Conservation (phyloP, 2,797 vertebrate species). For the Nothura maculosa region DNA sequence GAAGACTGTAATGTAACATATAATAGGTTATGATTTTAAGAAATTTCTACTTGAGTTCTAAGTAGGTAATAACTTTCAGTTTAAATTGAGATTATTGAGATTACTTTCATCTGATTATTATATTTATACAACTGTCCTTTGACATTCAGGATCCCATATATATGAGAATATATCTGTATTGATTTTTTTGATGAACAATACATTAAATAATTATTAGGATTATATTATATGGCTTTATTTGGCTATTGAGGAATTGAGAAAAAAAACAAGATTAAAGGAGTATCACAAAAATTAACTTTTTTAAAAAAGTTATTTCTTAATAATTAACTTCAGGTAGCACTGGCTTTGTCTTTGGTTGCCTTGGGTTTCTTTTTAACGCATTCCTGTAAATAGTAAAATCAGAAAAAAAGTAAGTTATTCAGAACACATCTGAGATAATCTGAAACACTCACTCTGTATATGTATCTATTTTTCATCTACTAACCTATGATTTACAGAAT, state of each 20-base stretch:
- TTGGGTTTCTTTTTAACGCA: background rate
- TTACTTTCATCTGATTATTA: slow-evolving; percentile 20
- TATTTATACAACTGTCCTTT: background rate
- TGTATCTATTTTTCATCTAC: background rate
- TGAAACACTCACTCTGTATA: background rate
- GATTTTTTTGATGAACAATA: background rate
- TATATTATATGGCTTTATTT: background rate
- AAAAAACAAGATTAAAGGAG: background rate
- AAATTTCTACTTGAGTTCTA: slow-evolving; percentile 15
- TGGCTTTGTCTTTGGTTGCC: background rate
- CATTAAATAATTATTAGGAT: background rate
- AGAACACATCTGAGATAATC: background rate
- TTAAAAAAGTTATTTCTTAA: background rate
- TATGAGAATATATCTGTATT: background rate
- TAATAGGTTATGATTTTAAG: slow-evolving; percentile 22
- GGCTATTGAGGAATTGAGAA: background rate
- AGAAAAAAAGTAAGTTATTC: background rate
- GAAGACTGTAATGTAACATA: background rate
- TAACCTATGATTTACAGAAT: background rate
- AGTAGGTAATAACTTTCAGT: background rate
- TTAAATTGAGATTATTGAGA: background rate
- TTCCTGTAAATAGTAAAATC: background rate
- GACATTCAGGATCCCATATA: background rate
- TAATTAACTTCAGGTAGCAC: rapidly evolving
- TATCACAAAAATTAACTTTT: background rate